These are phyloP conservation scores for Actinia equina DNA, from an alignment of 64 coral and sea anemone species.

Conservation along the genomic window DNA sequence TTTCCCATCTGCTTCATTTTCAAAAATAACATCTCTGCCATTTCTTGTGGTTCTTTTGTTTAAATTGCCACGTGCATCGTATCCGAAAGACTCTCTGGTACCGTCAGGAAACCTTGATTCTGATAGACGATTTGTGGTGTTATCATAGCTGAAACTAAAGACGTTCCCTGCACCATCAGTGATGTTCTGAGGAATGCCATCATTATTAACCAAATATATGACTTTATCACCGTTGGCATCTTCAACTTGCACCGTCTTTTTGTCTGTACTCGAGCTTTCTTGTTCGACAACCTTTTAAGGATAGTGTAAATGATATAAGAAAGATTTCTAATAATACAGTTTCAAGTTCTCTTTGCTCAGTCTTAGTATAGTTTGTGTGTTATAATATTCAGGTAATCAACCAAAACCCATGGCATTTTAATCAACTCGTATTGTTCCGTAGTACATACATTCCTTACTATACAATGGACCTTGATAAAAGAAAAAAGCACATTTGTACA, in stretches of 20 bases:
- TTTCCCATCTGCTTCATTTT: background rate
- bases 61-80: background rate
- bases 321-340: no score
- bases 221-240: slow-evolving; percentile 13
- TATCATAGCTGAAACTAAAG: slow-evolving; percentile 56
- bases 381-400: no score
- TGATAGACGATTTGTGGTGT: slow-evolving; percentile 4
- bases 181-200: slow-evolving; percentile 33
- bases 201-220: background rate
- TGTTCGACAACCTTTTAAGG: background rate
- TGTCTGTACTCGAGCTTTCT: background rate
- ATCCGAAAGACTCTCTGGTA: slow-evolving; percentile 8
- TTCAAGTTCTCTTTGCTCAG: no score
- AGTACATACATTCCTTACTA: no score
- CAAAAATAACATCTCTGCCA: background rate
- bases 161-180: slow-evolving; percentile 61
- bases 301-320: background rate
- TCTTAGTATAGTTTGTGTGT: no score
- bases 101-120: slow-evolving; percentile 65
- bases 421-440: no score
- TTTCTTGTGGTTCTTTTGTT: slow-evolving; percentile 4
- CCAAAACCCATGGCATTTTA: no score
- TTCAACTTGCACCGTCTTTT: background rate
- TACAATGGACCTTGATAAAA: no score
- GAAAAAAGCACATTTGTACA: no score